Evolutionary conservation across 2,797 vertebrate species (phyloP).

Genomic region (Hypotaenidia okinawae): DNA sequence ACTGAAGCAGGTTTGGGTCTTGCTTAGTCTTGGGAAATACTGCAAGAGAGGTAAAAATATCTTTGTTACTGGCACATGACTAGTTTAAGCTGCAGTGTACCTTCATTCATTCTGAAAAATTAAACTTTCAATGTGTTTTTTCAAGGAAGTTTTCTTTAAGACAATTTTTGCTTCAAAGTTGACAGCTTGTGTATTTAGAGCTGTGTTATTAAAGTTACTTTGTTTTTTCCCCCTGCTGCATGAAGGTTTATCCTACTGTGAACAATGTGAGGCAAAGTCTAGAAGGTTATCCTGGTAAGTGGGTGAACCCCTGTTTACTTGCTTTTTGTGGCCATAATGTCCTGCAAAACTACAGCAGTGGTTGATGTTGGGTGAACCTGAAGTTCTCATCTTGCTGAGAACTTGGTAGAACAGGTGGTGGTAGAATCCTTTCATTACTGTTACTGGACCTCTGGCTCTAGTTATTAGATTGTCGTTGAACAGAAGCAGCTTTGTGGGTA

Average conservation of each 20-base stretch:
- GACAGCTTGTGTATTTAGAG: not conserved
- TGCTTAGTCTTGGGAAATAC: not conserved
- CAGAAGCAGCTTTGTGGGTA: not conserved
- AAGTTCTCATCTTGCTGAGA: not conserved
- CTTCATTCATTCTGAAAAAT: not conserved
- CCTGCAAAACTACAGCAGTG: not conserved
- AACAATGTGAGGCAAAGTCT: constrained; percentile 94
- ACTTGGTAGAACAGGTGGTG: not conserved
- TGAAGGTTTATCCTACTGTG: constrained; percentile 93
- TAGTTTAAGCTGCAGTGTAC: not conserved
- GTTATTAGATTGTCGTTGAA: not conserved
- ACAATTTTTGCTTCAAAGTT: not conserved
- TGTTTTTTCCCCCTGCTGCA: not conserved
- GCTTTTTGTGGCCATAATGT: not conserved
- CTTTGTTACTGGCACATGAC: not conserved
- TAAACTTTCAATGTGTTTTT: not conserved
- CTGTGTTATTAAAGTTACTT: not conserved
- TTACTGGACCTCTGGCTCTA: not conserved
- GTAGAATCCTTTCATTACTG: not conserved
- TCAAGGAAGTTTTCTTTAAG: not conserved
- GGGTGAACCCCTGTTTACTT: not conserved
- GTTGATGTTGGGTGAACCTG: not conserved
- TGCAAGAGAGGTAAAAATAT: not conserved
- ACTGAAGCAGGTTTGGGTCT: not conserved
- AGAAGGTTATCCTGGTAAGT: constrained; percentile 95